These are phyloP conservation scores for Deroplatys truncata DNA, from an alignment of 2,888 invertebrate genomes.

Conservation along the genomic window DNA sequence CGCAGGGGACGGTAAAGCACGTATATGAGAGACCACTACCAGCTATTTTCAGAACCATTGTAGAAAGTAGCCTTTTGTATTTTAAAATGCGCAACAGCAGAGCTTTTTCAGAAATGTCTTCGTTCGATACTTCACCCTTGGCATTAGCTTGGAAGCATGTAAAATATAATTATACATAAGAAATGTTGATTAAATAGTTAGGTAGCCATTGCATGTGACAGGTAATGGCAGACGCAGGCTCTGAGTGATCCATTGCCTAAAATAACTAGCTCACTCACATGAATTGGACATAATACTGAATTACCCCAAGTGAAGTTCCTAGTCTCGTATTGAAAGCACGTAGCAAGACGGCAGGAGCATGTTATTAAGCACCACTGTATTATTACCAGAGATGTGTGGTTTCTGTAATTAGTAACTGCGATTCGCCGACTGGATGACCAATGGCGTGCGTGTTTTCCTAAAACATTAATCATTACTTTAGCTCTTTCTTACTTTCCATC, in stretches of 20 bases:
- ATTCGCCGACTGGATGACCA: not conserved
- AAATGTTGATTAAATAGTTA: not conserved
- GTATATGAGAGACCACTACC: too few relatives aligned
- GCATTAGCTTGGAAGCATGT: too few relatives aligned
- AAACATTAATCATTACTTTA: not conserved
- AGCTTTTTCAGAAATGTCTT: not conserved
- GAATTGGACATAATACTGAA: not conserved
- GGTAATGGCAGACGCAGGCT: not conserved
- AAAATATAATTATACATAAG: not conserved
- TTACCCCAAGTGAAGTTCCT: not conserved
- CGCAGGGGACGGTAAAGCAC: too few relatives aligned
- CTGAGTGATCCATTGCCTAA: not conserved
- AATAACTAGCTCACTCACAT: not conserved
- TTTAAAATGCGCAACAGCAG: not conserved
- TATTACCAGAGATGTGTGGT: not conserved
- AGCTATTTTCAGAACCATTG: too few relatives aligned
- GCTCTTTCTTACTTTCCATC: not conserved
- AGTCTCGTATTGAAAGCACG: not conserved
- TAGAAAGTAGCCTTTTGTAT: too few relatives aligned
- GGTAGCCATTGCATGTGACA: not conserved
- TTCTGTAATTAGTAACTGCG: constrained; percentile 1
- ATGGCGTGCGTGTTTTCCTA: not conserved
- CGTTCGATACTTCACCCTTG: not conserved
- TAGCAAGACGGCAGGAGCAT: not conserved
- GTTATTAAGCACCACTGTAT: not conserved